phyloP scores from a whole-genome alignment of 2,888 invertebrate species.

The Emmelina monodactyla region DNA sequence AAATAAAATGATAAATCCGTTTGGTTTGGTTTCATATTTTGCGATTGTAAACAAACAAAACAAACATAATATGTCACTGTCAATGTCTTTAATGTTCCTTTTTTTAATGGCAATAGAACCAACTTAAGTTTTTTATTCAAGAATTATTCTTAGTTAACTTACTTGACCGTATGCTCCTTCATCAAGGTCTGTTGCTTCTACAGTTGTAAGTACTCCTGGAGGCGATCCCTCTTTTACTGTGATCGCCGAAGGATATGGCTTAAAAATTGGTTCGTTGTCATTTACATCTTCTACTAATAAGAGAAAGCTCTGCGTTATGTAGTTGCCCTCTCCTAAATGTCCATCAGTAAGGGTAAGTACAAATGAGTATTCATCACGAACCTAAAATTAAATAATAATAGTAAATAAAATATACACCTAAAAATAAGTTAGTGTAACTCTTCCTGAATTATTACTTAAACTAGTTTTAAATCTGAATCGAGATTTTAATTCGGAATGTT shows the following conservation, averaged over 20 bases:
- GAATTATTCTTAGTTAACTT: too few species aligned
- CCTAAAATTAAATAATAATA: too few species aligned
- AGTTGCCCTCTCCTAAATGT: conserved; percentile 84
- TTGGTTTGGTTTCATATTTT: too few species aligned
- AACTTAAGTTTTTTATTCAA: too few species aligned
- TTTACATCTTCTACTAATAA: conserved; percentile 91
- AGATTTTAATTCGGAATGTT: too few species aligned
- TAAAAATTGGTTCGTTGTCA: conserved; percentile 89
- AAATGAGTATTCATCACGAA: conserved; percentile 86
- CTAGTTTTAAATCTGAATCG: conserved; percentile 2
- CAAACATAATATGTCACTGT: too few species aligned
- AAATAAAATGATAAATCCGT: too few species aligned
- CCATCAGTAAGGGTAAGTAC: conserved; percentile 90
- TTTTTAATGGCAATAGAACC: too few species aligned
- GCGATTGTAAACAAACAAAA: too few species aligned
- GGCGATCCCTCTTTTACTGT: conserved; percentile 80
- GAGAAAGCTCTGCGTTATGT: conserved; percentile 87
- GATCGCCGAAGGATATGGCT: conserved; percentile 84
- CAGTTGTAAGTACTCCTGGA: conserved; percentile 77
- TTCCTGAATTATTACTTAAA: not conserved
- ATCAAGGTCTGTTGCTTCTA: conserved; percentile 89
- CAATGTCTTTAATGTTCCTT: too few species aligned
- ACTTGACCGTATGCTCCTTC: conserved; percentile 93
- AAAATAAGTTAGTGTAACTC: too few species aligned
- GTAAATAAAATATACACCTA: too few species aligned